Conservation (phyloP, 2,797 vertebrate genomes). For the Accipiter fasciatus region DNA sequence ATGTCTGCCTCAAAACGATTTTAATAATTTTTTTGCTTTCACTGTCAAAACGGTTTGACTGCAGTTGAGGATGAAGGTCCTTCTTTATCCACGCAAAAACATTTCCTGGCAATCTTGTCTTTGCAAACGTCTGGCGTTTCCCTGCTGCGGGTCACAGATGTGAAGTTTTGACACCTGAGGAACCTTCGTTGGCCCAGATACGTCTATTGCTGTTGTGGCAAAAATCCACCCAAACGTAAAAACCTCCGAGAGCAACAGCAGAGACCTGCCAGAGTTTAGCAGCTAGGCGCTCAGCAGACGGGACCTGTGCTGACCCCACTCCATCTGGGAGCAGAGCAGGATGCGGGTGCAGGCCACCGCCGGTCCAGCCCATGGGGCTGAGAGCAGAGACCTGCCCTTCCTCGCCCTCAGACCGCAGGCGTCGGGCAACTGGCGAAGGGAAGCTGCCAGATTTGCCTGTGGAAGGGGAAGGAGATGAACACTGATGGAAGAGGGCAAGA, state of each 20-base stretch:
- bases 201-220: background rate
- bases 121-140: background rate
- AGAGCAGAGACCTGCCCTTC: background rate
- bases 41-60: background rate
- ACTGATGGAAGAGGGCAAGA: background rate
- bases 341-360: background rate
- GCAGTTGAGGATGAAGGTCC: background rate
- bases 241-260: background rate
- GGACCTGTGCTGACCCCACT: background rate
- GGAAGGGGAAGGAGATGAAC: background rate
- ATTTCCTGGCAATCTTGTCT: background rate
- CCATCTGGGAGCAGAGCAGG: fast-evolving
- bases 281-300: background rate
- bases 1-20: background rate
- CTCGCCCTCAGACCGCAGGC: background rate
- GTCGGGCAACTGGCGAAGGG: background rate
- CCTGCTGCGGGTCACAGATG: background rate
- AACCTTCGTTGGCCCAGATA: background rate
- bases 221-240: background rate
- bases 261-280: background rate
- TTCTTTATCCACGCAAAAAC: background rate
- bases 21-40: background rate
- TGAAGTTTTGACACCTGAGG: background rate
- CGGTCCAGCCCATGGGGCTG: background rate
- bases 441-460: background rate